Evolutionary conservation across 2,888 invertebrate species (phyloP).

Genomic region (Lottia gigantea): DNA sequence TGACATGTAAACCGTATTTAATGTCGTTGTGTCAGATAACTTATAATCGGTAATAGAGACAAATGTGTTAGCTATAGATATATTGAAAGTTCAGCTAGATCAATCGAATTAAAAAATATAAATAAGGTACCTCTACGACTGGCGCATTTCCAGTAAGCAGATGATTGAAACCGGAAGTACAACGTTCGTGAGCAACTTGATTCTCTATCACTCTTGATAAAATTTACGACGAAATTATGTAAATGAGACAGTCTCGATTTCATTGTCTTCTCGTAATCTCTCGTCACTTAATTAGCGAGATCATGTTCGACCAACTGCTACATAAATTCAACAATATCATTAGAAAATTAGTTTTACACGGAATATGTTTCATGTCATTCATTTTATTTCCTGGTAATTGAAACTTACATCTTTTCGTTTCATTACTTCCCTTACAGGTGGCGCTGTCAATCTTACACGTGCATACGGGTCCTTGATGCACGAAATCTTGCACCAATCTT

Average conservation of each 20-base stretch:
- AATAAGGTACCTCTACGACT: no score
- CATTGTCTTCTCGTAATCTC: constrained; percentile 10
- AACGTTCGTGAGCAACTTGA: no score
- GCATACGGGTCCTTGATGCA: neutral
- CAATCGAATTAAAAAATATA: no score
- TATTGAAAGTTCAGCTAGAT: no score
- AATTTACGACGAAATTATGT: neutral
- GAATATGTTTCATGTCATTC: constrained; percentile 7
- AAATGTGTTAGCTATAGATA: no score
- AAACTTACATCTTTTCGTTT: neutral
- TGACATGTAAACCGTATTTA: no score
- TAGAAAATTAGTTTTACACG: constrained; percentile 4
- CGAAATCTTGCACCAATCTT: no score
- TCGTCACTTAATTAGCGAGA: constrained; percentile 11
- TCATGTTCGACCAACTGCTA: constrained; percentile 3
- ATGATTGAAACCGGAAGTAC: no score
- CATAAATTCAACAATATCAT: constrained; percentile 10
- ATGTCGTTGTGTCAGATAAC: no score
- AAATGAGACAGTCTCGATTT: neutral
- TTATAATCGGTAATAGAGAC: no score
- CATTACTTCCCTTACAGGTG: constrained; percentile 3
- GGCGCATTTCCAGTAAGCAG: no score
- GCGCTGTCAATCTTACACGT: neutral
- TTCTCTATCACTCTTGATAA: neutral
- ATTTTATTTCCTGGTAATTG: constrained; percentile 2